phyloP scores from a whole-genome alignment of 2,113 vertebrate genomes.

The Myotis yumanensis region DNA sequence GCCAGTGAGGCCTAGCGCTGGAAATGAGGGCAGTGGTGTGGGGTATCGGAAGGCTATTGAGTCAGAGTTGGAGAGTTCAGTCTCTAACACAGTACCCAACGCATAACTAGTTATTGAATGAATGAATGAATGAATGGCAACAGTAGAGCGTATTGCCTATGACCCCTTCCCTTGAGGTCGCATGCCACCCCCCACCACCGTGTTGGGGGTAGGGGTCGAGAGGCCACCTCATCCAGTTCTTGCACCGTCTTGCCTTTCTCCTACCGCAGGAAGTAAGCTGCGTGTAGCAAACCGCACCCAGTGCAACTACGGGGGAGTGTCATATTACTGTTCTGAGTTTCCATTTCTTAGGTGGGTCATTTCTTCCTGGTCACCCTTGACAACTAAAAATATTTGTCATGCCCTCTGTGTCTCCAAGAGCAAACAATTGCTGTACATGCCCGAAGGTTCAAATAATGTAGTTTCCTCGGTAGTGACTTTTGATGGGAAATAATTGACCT shows the following conservation, averaged over 20 bases:
- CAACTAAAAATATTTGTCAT: constrained; percentile 70
- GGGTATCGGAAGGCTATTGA: not conserved
- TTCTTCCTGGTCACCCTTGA: constrained; percentile 57
- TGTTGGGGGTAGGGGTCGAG: not conserved
- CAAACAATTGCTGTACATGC: not conserved
- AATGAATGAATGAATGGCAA: constrained; percentile 25
- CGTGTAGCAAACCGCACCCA: not conserved
- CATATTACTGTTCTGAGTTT: constrained; percentile 66
- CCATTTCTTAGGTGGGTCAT: constrained; percentile 65
- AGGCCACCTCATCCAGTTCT: not conserved
- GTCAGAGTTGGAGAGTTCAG: not conserved
- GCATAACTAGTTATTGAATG: not conserved
- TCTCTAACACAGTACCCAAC: not conserved
- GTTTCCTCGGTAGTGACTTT: constrained; percentile 4
- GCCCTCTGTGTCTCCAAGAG: constrained; percentile 31
- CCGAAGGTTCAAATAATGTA: not conserved
- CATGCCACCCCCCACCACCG: not conserved
- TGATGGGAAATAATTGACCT: constrained; percentile 12
- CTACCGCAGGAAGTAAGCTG: constrained; percentile 28
- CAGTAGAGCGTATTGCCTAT: not conserved
- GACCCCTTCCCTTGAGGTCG: not conserved
- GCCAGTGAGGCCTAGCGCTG: not conserved
- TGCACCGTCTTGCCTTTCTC: not conserved
- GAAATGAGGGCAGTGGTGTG: not conserved
- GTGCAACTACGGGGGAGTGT: constrained; percentile 52